Evolutionary conservation across 2,888 invertebrate species (phyloP), one percentile per base, ranked within the genome.

Genomic region (Calliopum simillimum): DNA sequence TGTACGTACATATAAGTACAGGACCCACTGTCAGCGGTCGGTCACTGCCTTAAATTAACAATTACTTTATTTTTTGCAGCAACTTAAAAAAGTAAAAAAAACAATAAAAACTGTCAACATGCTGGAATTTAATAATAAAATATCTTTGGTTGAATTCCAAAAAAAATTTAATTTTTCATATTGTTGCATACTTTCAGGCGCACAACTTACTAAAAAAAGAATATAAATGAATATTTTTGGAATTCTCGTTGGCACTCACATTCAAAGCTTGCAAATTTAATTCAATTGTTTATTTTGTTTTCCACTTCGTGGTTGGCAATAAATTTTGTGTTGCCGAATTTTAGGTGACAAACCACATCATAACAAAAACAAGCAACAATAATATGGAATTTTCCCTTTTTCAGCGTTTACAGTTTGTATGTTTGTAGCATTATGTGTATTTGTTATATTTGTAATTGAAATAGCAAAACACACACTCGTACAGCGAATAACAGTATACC

Each of bases 401-500:
- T 4, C 46, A 23, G 46, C 21, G 19, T 2, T 19, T 8, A 61
- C 6, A 19, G 19, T 19, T 12, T 19, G 14, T 46, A 4, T 12
- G 12, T 46, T 21, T 23, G 33, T 1, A 33, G 8, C 33, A 33
- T 33, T 33, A n/a, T n/a, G n/a, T n/a, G 5, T 33, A 8, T 44
- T 19, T 11, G 23, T 14, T 23, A 33, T 44, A 46, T 61, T 44
- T 44, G 46, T 23, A 19, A 61, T 61, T 61, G 46, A 61, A 61
- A 61, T 61, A 61, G 61, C 46, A 59, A 44, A 14, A 23, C 33
- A 6, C 33, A 33, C 33, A 8, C 33, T n/a, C n/a, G n/a, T n/a
- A 4, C 33, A 33, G 1, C 5, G 33, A 33, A 5, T 8, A 33
- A 8, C 46, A 11, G 23, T 8, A n/a, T n/a, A n/a, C n/a, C n/a